Conservation (phyloP, 2,888 invertebrate species). For the Steinernema hermaphroditum region DNA sequence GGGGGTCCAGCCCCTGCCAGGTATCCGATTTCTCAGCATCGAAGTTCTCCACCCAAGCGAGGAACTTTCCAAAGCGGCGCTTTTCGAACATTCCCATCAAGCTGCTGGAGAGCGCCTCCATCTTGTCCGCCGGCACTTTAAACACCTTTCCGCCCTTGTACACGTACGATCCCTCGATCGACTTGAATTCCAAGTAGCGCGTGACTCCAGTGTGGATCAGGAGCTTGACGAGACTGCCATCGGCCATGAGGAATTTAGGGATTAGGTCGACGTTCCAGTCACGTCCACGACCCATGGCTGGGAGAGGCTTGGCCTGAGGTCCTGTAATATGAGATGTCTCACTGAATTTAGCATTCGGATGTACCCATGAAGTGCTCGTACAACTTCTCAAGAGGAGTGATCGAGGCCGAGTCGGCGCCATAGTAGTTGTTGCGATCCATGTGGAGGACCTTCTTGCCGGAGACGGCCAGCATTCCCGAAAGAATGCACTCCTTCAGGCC, state of each 20-base stretch:
- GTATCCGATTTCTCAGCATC: constrained; percentile 86
- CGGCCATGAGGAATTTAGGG: constrained; percentile 99
- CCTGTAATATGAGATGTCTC: constrained; percentile 38
- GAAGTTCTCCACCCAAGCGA: constrained; percentile 91
- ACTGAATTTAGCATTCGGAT: neutral
- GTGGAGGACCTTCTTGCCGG: constrained; percentile 97
- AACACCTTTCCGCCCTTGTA: constrained; percentile 95
- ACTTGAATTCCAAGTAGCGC: constrained; percentile 96
- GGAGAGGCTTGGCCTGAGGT: constrained; percentile 64
- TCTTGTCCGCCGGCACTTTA: constrained; percentile 97
- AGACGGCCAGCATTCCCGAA: constrained; percentile 97
- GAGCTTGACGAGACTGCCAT: constrained; percentile 79
- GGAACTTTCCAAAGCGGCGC: constrained; percentile 92
- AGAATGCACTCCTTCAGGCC: constrained; percentile 99
- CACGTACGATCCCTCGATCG: constrained; percentile 96
- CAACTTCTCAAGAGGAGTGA: constrained; percentile 88
- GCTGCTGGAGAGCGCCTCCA: constrained; percentile 89
- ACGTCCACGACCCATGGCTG: constrained; percentile 71
- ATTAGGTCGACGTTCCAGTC: constrained; percentile 99
- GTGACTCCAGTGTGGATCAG: constrained; percentile 93
- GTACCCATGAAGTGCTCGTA: constrained; percentile 66
- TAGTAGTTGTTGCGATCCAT: constrained; percentile 99
- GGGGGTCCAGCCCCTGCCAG: constrained; percentile 91
- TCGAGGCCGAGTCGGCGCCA: constrained; percentile 98
- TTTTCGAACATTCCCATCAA: constrained; percentile 99